These are phyloP conservation scores for Drosophila persimilis DNA, from an alignment of 1,140 invertebrate genomes.

Conservation along the genomic window DNA sequence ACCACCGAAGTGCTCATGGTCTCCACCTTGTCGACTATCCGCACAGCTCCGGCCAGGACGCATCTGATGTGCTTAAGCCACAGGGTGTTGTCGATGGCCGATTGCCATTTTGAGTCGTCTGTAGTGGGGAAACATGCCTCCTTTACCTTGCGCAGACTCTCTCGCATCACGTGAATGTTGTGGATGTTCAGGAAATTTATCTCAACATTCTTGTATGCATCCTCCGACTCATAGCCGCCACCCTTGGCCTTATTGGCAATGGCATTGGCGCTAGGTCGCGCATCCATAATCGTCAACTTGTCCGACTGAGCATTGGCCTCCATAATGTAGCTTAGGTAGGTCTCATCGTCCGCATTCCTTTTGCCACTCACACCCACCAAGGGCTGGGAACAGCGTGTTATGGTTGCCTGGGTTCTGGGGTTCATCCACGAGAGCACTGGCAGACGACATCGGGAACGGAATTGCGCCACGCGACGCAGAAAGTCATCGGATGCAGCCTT, in stretches of 20 bases:
- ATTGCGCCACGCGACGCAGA: conserved; percentile 89
- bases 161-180: conserved; percentile 99
- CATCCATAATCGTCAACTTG: conserved; percentile 99
- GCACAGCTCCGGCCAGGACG: conserved; percentile 96
- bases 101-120: conserved; percentile 96
- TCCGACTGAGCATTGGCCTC: conserved; percentile 99
- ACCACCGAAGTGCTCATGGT: conserved; percentile 98
- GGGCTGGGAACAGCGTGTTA: conserved; percentile 97
- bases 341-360: conserved; percentile 95
- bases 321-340: conserved; percentile 98
- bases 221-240: conserved; percentile 98
- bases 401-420: conserved; percentile 96
- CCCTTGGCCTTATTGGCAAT: conserved; percentile 99
- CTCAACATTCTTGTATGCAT: conserved; percentile 98
- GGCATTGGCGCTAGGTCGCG: conserved; percentile 97
- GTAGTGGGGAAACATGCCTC: conserved; percentile 98
- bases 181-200: conserved; percentile 98
- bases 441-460: conserved; percentile 93
- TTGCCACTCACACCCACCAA: conserved; percentile 95
- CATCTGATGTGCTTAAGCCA: conserved; percentile 99
- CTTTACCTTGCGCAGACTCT: conserved; percentile 97
- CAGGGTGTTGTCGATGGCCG: conserved; percentile 96
- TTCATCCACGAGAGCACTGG: conserved; percentile 99
- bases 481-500: conserved; percentile 95
- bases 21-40: conserved; percentile 98